Evolutionary conservation across 1,140 invertebrate species (phyloP), one percentile per base, ranked within the genome.

Genomic region (Armadillidium nasatum): DNA sequence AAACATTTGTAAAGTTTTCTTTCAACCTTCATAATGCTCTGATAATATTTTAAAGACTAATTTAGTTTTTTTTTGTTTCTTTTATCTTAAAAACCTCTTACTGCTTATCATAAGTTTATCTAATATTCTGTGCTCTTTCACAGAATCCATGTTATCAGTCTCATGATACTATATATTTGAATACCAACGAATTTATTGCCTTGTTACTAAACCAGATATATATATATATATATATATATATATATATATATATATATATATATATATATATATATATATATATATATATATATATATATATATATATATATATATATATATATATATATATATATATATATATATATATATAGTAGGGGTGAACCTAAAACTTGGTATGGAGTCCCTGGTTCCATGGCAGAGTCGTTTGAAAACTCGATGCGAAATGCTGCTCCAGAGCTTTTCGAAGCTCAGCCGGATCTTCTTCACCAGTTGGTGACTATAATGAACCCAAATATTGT

Each of bases 401-500:
- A 98, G 84, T 87, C 90, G 66, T 98, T 99, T 85, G 98, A 99
- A 85, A 89, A 91, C 23, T 92, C 94, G 0, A 98, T 99, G 95
- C 94, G 94, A 84, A 89, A 90, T 13, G 91, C 93, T 15, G 96
- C 96, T 0, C 97, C 97, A 0, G 97, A 99, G 86, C 85, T 99
- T 50, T 99, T 99, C 87, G 91, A 94, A 67, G 91, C 93, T 71
- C 94, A 97, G 82, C 96, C 95, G 0, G 96, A 99, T 87, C 85
- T 99, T 11, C 87, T 99, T n/a, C 97, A 99, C 86, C 96, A 99
- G 83, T 87, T 99, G 67, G 96, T 97, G 15, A 98, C 96, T n/a
- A 97, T 97, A 70, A 97, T 99, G 94, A 99, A 99, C 87, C 97
- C 97, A 0, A 97, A 96, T 83, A 91, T 97, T 82, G 87, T 99